These are phyloP conservation scores for Typhlomys cinereus DNA, from an alignment of 2,113 vertebrate species.

Conservation along the genomic window DNA sequence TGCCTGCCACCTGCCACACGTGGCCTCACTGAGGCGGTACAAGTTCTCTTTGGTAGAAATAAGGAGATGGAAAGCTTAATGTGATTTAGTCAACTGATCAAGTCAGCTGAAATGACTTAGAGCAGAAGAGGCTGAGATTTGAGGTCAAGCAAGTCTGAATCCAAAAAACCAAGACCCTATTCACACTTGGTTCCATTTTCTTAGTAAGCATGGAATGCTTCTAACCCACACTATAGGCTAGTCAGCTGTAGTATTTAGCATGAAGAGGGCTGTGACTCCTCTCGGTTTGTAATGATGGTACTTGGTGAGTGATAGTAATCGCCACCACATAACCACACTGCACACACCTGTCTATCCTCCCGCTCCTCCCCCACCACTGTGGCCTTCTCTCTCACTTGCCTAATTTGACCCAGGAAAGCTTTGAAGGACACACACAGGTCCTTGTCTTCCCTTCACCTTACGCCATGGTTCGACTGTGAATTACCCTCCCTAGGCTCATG, in stretches of 20 bases:
- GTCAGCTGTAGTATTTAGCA: not conserved
- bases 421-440: not conserved
- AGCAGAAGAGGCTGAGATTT: not conserved
- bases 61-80: not conserved
- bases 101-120: constrained; percentile 9
- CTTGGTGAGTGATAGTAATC: not conserved
- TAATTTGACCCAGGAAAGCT: not conserved
- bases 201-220: not conserved
- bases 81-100: no score
- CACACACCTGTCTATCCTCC: no score
- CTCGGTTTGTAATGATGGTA: not conserved
- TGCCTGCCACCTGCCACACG: not conserved
- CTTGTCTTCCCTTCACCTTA: not conserved
- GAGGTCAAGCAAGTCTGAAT: constrained; percentile 6
- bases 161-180: not conserved
- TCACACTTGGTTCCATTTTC: not conserved
- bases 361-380: no score
- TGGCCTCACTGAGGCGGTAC: not conserved
- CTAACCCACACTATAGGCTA: no score
- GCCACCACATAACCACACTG: not conserved
- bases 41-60: constrained; percentile 40
- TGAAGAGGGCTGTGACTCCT: not conserved
- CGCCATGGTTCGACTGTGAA: no score
- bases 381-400: not conserved
- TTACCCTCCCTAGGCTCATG: no score